phyloP scores from a whole-genome alignment of 1,140 invertebrate genomes.

The Drosophila setifemur region DNA sequence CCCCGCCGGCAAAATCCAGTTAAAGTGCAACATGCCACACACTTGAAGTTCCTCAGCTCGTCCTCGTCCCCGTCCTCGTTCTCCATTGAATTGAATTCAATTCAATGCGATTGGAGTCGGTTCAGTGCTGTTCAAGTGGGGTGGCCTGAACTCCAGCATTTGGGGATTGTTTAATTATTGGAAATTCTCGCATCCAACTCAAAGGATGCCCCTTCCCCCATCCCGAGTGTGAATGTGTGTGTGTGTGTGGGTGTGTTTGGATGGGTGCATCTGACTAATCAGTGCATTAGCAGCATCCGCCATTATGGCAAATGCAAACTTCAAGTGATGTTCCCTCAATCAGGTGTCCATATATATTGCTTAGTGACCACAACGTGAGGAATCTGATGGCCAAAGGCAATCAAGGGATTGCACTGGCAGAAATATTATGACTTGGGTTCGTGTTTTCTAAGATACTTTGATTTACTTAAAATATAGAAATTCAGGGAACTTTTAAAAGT shows the following conservation, averaged over 20 bases:
- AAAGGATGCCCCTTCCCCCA: constrained; percentile 32
- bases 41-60: constrained; percentile 25
- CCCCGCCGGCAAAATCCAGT: constrained; percentile 20
- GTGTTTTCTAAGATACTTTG: too few relatives aligned
- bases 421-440: too few relatives aligned
- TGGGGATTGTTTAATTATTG: constrained; percentile 76
- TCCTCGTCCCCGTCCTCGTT: background rate
- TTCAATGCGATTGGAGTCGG: constrained; percentile 12
- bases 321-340: constrained; percentile 42
- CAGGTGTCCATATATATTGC: constrained; percentile 56
- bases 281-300: constrained; percentile 58
- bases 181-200: constrained; percentile 59
- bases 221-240: too few relatives aligned
- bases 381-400: constrained; percentile 21
- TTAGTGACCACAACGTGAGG: constrained; percentile 67
- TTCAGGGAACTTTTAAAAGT: too few relatives aligned
- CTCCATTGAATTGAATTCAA: constrained; percentile 31
- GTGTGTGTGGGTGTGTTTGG: constrained; percentile 2
- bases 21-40: constrained; percentile 24
- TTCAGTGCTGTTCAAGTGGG: constrained; percentile 24
- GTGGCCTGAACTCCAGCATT: background rate
- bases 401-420: constrained; percentile 3
- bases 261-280: constrained; percentile 45
- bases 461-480: background rate
- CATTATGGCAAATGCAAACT: constrained; percentile 65